Percentiles rank a stretch among this genome's conserved stretches.
phyloP scores from a whole-genome alignment of 2,888 invertebrate genomes.

The Polyommatus icarus region DNA sequence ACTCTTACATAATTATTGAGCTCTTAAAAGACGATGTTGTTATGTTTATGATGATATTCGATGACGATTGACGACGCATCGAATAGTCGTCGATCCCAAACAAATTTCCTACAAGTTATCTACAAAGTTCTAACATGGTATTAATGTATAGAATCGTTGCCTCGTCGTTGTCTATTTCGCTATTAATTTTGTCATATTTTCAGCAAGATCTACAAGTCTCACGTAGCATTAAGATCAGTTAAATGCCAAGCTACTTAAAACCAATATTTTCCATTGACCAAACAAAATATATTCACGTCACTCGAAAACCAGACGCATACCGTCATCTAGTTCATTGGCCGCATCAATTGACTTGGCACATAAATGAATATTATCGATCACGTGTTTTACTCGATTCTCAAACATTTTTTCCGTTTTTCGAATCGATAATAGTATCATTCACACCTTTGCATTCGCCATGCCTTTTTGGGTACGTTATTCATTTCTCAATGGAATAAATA shows the following conservation, averaged over 20 bases:
- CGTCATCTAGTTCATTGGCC: conserved; percentile 30
- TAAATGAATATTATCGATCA: conserved; percentile 20
- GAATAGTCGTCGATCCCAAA: too few relatives aligned
- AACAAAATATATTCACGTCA: neutral
- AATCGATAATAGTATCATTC: neutral
- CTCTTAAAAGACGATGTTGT: neutral
- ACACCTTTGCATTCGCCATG: neutral
- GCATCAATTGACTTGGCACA: conserved; percentile 20
- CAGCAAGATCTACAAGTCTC: too few relatives aligned
- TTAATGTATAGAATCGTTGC: too few relatives aligned
- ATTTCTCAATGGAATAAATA: neutral
- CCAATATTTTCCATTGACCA: neutral
- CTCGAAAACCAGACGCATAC: conserved; percentile 3
- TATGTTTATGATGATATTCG: too few relatives aligned
- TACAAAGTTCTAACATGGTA: too few relatives aligned
- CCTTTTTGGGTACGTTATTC: neutral
- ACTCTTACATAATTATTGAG: neutral
- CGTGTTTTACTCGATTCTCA: neutral
- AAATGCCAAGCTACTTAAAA: neutral
- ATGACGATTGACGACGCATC: too few relatives aligned
- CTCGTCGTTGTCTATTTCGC: too few relatives aligned
- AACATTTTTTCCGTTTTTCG: neutral
- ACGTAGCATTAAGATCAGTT: too few relatives aligned
- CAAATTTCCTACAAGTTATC: too few relatives aligned
- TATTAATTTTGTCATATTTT: too few relatives aligned